These are phyloP conservation scores for Echinops telfairi DNA, from an alignment of 2,113 vertebrate genomes.

Conservation along the genomic window DNA sequence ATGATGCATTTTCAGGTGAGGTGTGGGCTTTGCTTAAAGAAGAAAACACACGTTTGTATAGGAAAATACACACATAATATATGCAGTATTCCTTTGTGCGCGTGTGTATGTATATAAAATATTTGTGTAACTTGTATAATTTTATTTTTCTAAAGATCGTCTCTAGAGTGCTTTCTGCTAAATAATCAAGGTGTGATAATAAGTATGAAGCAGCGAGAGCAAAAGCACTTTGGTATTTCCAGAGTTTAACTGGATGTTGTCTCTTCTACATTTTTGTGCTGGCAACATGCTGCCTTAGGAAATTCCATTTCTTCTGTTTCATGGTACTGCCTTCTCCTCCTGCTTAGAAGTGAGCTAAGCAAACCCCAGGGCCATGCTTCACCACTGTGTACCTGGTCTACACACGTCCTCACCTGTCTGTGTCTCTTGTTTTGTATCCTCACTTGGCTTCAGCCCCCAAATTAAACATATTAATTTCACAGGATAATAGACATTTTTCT, in stretches of 20 bases:
- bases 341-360: background rate
- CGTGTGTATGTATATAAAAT: background rate
- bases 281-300: background rate
- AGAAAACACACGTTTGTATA: background rate
- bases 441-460: background rate
- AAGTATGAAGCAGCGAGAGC: background rate
- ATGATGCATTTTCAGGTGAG: background rate
- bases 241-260: background rate
- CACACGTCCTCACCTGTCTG: rapidly evolving
- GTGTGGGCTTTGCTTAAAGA: too few species aligned
- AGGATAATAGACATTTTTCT: background rate
- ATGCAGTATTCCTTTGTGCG: background rate
- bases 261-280: background rate
- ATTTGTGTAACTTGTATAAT: conserved; percentile 36
- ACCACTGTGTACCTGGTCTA: rapidly evolving
- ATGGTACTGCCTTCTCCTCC: background rate
- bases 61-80: background rate
- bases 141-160: conserved; percentile 25
- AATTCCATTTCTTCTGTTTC: background rate
- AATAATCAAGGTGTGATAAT: conserved; percentile 7
- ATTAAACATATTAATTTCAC: background rate
- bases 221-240: background rate
- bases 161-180: background rate
- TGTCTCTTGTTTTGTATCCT: background rate
- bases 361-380: background rate